Conservation (phyloP, 1,140 invertebrate species). For the Drosophila erecta region DNA sequence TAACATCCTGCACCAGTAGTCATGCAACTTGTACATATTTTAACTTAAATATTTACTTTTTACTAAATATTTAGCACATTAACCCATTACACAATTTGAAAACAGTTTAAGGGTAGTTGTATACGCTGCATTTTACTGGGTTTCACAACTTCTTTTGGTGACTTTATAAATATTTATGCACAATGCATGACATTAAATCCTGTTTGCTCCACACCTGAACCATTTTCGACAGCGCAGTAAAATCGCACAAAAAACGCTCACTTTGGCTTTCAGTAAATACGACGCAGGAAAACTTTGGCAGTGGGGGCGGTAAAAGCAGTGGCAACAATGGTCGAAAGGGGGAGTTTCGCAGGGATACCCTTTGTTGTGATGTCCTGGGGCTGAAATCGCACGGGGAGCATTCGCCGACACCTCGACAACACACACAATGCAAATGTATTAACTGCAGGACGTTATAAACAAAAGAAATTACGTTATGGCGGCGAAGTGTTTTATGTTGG, state of each 20-base stretch:
- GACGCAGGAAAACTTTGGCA: constrained; percentile 12
- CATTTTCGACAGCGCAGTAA: constrained; percentile 34
- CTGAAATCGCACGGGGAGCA: constrained; percentile 19
- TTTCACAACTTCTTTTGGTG: neutral
- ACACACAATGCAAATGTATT: constrained; percentile 62
- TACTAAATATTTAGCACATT: neutral
- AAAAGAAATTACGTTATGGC: constrained; percentile 80
- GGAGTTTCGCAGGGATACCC: constrained; percentile 2
- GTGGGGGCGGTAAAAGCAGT: constrained; percentile 30
- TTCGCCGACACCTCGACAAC: constrained; percentile 27
- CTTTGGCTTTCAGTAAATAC: constrained; percentile 45
- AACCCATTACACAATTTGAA: neutral
- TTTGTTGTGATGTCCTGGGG: constrained; percentile 23
- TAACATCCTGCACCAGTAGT: no score
- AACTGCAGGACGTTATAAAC: constrained; percentile 73
- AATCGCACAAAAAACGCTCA: constrained; percentile 36
- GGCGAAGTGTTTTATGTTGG: constrained; percentile 76
- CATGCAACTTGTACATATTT: no score
- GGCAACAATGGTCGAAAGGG: constrained; percentile 25
- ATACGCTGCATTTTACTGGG: neutral
- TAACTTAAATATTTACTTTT: no score
- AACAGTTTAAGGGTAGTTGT: neutral
- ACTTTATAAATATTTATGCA: constrained; percentile 42
- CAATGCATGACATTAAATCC: constrained; percentile 29
- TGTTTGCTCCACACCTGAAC: constrained; percentile 27